phyloP scores from a whole-genome alignment of 2,888 invertebrate species.

The Pyralis farinalis region DNA sequence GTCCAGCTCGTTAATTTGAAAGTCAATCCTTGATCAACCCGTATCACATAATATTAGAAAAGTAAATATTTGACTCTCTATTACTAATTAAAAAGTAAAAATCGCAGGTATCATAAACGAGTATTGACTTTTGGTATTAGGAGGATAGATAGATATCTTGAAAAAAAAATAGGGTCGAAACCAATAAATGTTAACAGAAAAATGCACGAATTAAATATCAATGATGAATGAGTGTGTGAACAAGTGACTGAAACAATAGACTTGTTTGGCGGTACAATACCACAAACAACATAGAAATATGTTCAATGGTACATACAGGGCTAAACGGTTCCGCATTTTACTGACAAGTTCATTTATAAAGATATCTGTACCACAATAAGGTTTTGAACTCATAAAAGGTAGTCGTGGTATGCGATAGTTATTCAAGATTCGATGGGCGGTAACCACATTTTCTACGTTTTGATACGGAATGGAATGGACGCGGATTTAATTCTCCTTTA shows the following conservation, averaged over 20 bases:
- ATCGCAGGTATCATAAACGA: no score
- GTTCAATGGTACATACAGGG: background rate
- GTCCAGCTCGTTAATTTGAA: no score
- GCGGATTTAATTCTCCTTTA: no score
- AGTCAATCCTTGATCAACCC: no score
- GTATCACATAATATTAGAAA: no score
- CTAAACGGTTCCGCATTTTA: background rate
- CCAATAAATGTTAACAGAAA: background rate
- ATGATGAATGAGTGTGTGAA: slow-evolving; percentile 2
- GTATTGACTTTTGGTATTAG: no score
- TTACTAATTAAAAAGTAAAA: no score
- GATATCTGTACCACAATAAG: background rate
- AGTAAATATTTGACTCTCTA: no score
- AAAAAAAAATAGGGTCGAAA: background rate
- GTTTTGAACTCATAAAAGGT: background rate
- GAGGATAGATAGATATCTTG: no score
- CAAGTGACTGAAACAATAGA: background rate
- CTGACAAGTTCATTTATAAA: background rate
- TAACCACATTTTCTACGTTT: background rate
- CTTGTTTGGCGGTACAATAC: background rate
- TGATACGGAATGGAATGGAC: no score
- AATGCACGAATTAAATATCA: background rate
- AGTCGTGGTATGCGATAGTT: background rate
- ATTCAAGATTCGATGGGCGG: background rate
- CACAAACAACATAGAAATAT: background rate